A percentile compares a stretch with the other conserved stretches of the same genome.
phyloP scores from a whole-genome alignment of 2,888 invertebrate genomes.

The Lasioglossum zephyrum region DNA sequence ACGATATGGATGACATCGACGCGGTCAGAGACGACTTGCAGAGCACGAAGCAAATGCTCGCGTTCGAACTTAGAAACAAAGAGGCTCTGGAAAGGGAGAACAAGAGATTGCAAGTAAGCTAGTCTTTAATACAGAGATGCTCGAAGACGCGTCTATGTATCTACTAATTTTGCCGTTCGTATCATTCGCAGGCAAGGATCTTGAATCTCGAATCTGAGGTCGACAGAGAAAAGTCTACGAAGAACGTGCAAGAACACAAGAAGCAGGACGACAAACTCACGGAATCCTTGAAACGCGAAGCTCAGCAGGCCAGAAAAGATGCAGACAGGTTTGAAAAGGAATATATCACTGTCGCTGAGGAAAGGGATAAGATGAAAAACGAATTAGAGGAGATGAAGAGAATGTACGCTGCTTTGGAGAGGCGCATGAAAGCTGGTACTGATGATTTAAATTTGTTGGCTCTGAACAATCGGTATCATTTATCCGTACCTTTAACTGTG shows the following conservation, averaged over 20 bases:
- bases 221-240: conserved; percentile 88
- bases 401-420: conserved; percentile 91
- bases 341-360: conserved; percentile 90
- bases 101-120: conserved; percentile 88
- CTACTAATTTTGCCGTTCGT: neutral
- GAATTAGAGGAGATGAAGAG: conserved; percentile 93
- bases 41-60: conserved; percentile 95
- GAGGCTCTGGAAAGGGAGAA: conserved; percentile 94
- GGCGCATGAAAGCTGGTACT: conserved; percentile 84
- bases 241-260: conserved; percentile 76
- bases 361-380: conserved; percentile 90
- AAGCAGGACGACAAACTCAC: conserved; percentile 88
- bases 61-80: conserved; percentile 93
- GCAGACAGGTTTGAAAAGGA: conserved; percentile 93
- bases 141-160: neutral
- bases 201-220: conserved; percentile 93
- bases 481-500: neutral
- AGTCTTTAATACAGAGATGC: neutral
- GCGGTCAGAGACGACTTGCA: conserved; percentile 95
- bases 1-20: conserved; percentile 96
- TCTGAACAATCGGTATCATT: neutral
- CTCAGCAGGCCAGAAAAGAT: conserved; percentile 90
- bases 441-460: neutral
- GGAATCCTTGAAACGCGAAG: conserved; percentile 90
- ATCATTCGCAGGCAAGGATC: conserved; percentile 87